Conservation (phyloP, 37 sponge, comb jelly and placozoan species). For the Hormiphora californensis region DNA sequence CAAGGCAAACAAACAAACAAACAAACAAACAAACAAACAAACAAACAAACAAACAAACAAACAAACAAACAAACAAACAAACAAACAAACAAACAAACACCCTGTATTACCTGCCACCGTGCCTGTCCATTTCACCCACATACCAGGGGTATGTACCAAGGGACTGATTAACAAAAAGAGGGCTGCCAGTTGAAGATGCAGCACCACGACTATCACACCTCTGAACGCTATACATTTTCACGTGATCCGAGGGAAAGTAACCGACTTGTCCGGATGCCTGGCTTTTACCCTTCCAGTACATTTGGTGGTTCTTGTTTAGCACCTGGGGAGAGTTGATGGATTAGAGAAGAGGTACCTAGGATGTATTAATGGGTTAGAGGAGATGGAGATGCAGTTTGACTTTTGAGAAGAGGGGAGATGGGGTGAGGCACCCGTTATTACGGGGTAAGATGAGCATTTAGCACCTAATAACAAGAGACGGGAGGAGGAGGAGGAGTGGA, state of each 20-base stretch:
- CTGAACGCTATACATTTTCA: not conserved
- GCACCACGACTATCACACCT: not conserved
- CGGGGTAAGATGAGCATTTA: too few species aligned
- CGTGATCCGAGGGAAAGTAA: conserved; percentile 35
- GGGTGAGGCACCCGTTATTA: too few species aligned
- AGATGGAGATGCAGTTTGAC: too few species aligned
- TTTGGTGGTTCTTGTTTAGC: conserved; percentile 23
- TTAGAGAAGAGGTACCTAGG: too few species aligned
- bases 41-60: not conserved
- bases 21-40: not conserved
- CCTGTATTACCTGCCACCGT: conserved; percentile 50
- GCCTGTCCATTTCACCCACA: conserved; percentile 50
- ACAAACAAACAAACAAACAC: not conserved
- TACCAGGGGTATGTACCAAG: conserved; percentile 6
- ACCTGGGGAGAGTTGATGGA: too few species aligned
- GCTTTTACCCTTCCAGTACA: conserved; percentile 52
- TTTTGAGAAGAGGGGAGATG: too few species aligned
- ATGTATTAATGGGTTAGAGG: too few species aligned
- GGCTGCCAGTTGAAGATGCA: not conserved
- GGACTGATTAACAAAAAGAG: not conserved
- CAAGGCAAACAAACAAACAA: not conserved
- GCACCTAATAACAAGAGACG: too few species aligned
- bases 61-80: not conserved
- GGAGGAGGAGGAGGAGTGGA: too few species aligned
- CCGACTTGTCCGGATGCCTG: conserved; percentile 9